Base-by-base conservation (phyloP, 2,888 invertebrate genomes). In the Synanthedon tipuliformis region DNA sequence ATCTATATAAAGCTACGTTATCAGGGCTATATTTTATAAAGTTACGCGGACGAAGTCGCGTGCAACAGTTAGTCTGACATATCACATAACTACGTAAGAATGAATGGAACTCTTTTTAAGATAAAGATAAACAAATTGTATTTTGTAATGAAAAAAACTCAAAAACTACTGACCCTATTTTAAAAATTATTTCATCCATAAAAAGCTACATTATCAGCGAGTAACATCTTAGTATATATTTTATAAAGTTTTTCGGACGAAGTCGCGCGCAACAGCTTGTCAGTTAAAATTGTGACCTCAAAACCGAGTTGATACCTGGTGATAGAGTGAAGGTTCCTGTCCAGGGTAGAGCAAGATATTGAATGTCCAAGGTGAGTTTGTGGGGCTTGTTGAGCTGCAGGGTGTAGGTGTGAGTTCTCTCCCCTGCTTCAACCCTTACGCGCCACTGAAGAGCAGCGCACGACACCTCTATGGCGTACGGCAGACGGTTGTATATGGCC, bases 401-500 rank as follows among this genome's bases (percentile, higher is more conserved):
- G 16, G 90, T 90, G 72, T 94, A 93, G 12, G 93, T 84, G 58
- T 92, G 92, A 27, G 90, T 89, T 56, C 89, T 89, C 62, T 94
- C 94, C 1, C 94, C 93, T 0, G 93, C 91, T 69, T 93, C 93
- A 10, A 93, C 86, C 57, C 92, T 89, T 58, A 89, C 83, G 56
- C 81, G 67, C 64, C 76, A 69, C 0, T 59, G 64, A 0, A 59
- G 62, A 1, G 64, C 59, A 1, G 53, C 48, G 48, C 59, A 51
- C 3, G 56, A 48, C 34, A 63, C 81, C 66, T 92, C 90, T 40
- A 93, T 73, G 1, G 92, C 91, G 72, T 93, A 93, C 0, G 95
- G 94, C 48, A 95, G 82, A 34, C 92, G 91, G 75, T 95, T 95
- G 81, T 93, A 92, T 12, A 95, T 79, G 4, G 92, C 89, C 16